Conservation (phyloP, 2,113 vertebrate species). For the Cairina moschata region DNA sequence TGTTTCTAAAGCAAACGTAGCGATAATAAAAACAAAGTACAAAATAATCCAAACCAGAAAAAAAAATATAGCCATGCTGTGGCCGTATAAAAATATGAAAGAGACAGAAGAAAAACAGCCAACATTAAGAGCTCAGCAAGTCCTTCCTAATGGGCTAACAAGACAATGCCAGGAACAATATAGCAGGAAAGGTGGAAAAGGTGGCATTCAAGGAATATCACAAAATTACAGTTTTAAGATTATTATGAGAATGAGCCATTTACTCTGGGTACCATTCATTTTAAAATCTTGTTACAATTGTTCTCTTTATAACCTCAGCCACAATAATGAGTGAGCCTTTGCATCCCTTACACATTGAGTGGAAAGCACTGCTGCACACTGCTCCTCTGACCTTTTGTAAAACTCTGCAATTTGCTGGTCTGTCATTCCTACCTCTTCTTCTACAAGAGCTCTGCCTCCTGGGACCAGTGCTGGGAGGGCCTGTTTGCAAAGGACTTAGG, state of each 20-base stretch:
- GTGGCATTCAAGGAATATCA: background rate
- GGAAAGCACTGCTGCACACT: background rate
- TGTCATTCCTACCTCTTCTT: background rate
- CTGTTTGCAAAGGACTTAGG: background rate
- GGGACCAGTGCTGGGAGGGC: background rate
- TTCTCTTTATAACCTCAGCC: background rate
- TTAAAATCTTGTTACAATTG: background rate
- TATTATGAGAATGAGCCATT: background rate
- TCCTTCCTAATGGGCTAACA: background rate
- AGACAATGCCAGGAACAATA: background rate
- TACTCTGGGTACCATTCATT: background rate
- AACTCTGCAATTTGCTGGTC: fast-evolving
- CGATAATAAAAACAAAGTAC: background rate
- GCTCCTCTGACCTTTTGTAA: background rate
- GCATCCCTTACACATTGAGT: background rate
- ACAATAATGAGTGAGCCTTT: background rate
- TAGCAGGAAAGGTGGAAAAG: background rate
- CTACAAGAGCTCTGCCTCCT: background rate
- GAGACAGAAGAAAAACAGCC: background rate
- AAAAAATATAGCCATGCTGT: background rate
- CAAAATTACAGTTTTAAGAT: background rate
- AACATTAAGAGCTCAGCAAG: background rate
- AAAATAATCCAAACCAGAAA: background rate
- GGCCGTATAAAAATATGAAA: background rate
- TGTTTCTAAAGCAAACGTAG: background rate